These are phyloP conservation scores for Trialeurodes vaporariorum DNA, from an alignment of 1,140 invertebrate genomes.

Conservation along the genomic window DNA sequence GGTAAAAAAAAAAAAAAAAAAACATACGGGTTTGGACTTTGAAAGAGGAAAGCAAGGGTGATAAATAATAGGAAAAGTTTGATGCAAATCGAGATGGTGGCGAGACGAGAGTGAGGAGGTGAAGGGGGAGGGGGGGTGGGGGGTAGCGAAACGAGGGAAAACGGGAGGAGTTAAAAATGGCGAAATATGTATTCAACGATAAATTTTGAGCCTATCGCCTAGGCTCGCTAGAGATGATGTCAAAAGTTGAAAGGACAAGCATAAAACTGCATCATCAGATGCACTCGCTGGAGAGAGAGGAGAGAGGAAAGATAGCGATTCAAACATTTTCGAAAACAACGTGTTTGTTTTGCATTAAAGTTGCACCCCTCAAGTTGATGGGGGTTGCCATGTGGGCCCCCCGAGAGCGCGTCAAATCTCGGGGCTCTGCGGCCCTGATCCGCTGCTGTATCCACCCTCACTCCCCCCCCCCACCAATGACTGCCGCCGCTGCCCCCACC, in stretches of 20 bases:
- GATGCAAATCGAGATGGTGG: not conserved
- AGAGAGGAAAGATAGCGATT: not conserved
- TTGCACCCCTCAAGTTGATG: not conserved
- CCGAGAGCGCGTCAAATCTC: not conserved
- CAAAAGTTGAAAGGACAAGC: not conserved
- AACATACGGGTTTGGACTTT: not conserved
- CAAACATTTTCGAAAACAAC: not conserved
- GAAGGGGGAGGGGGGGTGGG: not conserved
- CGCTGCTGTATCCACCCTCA: no score
- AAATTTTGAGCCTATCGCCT: not conserved
- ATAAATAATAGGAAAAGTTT: not conserved
- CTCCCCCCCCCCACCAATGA: no score
- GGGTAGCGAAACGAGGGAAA: no score
- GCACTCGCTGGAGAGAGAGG: no score
- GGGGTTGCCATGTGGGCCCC: not conserved
- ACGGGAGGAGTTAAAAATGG: not conserved
- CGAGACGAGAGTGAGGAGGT: not conserved
- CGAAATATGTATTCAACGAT: not conserved
- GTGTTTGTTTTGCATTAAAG: not conserved
- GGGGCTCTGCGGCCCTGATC: not conserved
- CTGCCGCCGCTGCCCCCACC: no score
- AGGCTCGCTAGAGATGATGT: not conserved
- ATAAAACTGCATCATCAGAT: not conserved
- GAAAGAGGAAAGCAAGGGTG: not conserved
- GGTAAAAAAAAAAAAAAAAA: no score